Percentiles rank a stretch among this genome's conserved stretches.
Evolutionary conservation across 1,140 invertebrate species (phyloP).

Genomic region (Prorops nasuta): DNA sequence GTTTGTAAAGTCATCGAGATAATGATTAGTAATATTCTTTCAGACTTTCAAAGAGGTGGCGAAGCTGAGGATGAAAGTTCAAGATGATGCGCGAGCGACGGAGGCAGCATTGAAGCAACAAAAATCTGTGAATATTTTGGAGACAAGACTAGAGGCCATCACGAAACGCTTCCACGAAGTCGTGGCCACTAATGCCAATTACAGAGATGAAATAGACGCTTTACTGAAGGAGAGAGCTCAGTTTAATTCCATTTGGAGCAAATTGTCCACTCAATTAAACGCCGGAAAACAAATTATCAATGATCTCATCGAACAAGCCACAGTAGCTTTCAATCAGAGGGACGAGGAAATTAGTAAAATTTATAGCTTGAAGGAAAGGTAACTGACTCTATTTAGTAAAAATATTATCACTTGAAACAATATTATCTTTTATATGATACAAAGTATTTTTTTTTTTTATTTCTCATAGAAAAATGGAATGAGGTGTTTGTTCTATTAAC

Average conservation of each 20-base stretch:
- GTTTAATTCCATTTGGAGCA: conserved; percentile 77
- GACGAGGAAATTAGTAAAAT: conserved; percentile 84
- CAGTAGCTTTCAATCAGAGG: conserved; percentile 80
- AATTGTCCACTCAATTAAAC: conserved; percentile 71
- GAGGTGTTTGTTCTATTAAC: too few relatives aligned
- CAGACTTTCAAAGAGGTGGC: conserved; percentile 48
- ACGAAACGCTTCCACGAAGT: conserved; percentile 75
- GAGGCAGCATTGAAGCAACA: conserved; percentile 59
- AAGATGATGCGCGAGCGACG: conserved; percentile 57
- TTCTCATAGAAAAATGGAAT: too few relatives aligned
- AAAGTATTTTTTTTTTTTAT: too few relatives aligned
- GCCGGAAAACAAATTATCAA: conserved; percentile 74
- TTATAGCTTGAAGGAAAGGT: conserved; percentile 71
- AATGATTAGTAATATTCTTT: too few relatives aligned
- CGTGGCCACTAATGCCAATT: conserved; percentile 69
- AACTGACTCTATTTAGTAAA: too few relatives aligned
- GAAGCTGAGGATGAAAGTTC: conserved; percentile 34
- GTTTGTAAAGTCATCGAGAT: too few relatives aligned
- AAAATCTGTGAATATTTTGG: conserved; percentile 62
- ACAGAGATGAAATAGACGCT: conserved; percentile 77
- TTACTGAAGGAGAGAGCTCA: conserved; percentile 73
- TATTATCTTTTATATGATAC: too few relatives aligned
- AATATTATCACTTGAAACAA: too few relatives aligned
- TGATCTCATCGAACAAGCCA: conserved; percentile 82
- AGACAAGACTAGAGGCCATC: conserved; percentile 70